Conservation (phyloP, 2,797 vertebrate species). For the Parambassis ranga region DNA sequence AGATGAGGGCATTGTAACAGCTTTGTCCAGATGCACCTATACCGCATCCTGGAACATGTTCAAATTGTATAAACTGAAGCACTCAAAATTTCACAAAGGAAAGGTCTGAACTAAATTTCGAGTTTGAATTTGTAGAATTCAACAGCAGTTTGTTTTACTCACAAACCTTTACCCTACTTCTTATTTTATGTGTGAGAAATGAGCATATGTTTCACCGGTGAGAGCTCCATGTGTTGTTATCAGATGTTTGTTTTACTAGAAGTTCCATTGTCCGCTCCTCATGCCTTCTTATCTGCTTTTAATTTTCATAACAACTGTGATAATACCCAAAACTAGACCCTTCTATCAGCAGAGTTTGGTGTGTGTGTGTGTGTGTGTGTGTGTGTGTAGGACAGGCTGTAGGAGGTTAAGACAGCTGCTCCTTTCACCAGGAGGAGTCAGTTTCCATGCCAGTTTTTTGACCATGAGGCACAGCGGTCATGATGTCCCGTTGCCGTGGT, state of each 20-base stretch:
- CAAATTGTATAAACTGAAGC: neutral
- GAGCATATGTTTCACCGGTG: slow-evolving; percentile 9
- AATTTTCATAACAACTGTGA: slow-evolving; percentile 62
- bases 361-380: too few species aligned
- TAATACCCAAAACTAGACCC: slow-evolving; percentile 16
- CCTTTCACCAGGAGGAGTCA: slow-evolving; percentile 17
- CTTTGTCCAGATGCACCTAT: neutral
- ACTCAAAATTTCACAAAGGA: too few species aligned
- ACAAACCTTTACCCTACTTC: slow-evolving; percentile 2
- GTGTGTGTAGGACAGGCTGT: too few species aligned
- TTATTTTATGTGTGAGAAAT: slow-evolving; percentile 38
- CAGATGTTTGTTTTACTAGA: slow-evolving; percentile 8
- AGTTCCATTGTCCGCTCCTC: slow-evolving; percentile 7
- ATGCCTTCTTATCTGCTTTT: neutral
- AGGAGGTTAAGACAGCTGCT: neutral
- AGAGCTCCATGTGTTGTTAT: slow-evolving; percentile 1
- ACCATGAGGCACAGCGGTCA: slow-evolving; percentile 61
- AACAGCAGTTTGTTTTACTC: slow-evolving; percentile 12
- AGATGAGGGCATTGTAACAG: too few species aligned
- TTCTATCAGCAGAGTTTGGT: slow-evolving; percentile 17
- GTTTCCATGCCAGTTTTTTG: slow-evolving; percentile 44
- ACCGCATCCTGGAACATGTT: neutral
- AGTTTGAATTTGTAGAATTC: neutral
- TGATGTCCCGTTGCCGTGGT: slow-evolving; percentile 71
- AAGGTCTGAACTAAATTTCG: too few species aligned